phyloP scores from a whole-genome alignment of 1,140 invertebrate species.

The Aphidius gifuensis region DNA sequence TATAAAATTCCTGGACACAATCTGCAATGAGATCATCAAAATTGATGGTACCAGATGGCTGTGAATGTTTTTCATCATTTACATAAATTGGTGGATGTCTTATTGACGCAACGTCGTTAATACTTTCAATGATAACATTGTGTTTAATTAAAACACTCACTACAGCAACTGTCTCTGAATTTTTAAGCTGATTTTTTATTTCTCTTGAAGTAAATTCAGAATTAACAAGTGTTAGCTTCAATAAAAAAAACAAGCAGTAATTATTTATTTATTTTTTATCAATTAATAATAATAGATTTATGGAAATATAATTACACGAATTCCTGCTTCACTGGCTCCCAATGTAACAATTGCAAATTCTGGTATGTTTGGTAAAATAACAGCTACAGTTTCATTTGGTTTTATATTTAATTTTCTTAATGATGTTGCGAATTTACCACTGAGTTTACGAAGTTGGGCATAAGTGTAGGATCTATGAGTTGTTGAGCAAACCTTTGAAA shows the following conservation, averaged over 20 bases:
- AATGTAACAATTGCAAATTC: conserved; percentile 66
- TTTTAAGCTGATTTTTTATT: conserved; percentile 64
- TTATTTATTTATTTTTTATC: neutral
- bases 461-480: conserved; percentile 69
- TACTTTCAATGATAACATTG: conserved; percentile 42
- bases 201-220: conserved; percentile 58
- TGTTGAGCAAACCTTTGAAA: conserved; percentile 60
- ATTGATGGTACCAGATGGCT: conserved; percentile 57
- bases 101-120: conserved; percentile 49
- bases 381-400: conserved; percentile 64
- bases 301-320: conserved; percentile 49
- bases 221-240: conserved; percentile 28
- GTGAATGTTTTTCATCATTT: conserved; percentile 49
- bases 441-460: conserved; percentile 59
- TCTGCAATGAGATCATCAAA: conserved; percentile 42
- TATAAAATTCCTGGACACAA: conserved; percentile 29
- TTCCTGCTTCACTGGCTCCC: conserved; percentile 65
- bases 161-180: conserved; percentile 63
- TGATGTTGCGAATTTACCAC: conserved; percentile 62
- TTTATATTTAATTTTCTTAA: conserved; percentile 62
- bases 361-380: conserved; percentile 70
- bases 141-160: conserved; percentile 61
- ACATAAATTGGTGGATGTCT: conserved; percentile 57
- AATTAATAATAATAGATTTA: no score
- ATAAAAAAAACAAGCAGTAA: no score